Evolutionary conservation across 2,888 invertebrate species (phyloP).

Genomic region (Microdon myrmicae): DNA sequence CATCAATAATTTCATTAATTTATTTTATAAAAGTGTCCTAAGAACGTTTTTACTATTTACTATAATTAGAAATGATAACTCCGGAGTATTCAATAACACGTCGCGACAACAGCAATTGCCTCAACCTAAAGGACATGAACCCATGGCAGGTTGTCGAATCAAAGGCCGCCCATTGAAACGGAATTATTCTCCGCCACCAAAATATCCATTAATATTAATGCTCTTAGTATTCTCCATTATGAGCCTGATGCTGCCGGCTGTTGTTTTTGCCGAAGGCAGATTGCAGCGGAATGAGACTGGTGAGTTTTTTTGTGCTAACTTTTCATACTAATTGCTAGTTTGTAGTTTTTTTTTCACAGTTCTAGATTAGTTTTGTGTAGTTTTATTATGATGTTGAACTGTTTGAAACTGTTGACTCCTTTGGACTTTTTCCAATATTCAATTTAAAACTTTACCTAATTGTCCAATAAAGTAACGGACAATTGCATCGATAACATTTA

Average conservation of each 20-base stretch:
- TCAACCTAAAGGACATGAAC: slow-evolving; percentile 18
- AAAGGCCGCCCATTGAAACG: slow-evolving; percentile 20
- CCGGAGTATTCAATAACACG: slow-evolving; percentile 30
- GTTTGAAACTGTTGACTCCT: too few relatives aligned
- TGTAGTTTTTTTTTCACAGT: too few relatives aligned
- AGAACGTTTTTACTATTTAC: slow-evolving; percentile 38
- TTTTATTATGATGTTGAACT: too few relatives aligned
- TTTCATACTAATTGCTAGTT: too few relatives aligned
- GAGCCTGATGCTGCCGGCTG: slow-evolving; percentile 18
- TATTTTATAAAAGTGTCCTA: slow-evolving; percentile 16
- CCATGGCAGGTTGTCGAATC: slow-evolving; percentile 19
- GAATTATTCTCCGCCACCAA: slow-evolving; percentile 20
- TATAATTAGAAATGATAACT: slow-evolving; percentile 28
- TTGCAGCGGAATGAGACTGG: slow-evolving; percentile 29
- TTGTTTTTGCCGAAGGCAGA: slow-evolving; percentile 17
- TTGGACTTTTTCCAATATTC: too few relatives aligned
- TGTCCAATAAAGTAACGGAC: too few relatives aligned
- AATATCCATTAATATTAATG: slow-evolving; percentile 25
- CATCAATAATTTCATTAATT: slow-evolving; percentile 23
- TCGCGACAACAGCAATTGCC: slow-evolving; percentile 20
- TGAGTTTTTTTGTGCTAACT: too few relatives aligned
- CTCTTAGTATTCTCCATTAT: slow-evolving; percentile 29
- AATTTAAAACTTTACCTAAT: too few relatives aligned
- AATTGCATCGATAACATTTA: too few relatives aligned
- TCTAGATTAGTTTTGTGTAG: too few relatives aligned